Percentiles rank a stretch among this genome's conserved stretches.
phyloP scores from a whole-genome alignment of 2,797 vertebrate genomes.

The Sebastes kiyomatsui region DNA sequence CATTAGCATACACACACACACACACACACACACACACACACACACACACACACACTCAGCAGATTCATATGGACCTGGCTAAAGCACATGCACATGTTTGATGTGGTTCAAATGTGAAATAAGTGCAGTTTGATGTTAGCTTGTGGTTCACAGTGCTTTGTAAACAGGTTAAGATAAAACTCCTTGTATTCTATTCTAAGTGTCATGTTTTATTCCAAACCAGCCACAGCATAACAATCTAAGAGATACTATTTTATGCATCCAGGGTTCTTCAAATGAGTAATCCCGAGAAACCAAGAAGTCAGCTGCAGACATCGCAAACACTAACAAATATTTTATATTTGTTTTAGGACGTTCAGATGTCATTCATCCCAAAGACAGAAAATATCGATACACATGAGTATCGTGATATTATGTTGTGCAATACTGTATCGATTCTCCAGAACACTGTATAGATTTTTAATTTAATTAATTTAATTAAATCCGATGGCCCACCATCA shows the following conservation, averaged over 20 bases:
- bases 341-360: not conserved
- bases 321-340: not conserved
- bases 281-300: not conserved
- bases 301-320: not conserved
- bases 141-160: not conserved
- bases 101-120: constrained; percentile 14
- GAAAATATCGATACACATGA: no score
- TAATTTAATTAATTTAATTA: no score
- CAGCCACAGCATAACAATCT: not conserved
- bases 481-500: no score
- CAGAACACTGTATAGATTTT: no score
- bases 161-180: not conserved
- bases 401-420: no score
- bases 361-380: not conserved
- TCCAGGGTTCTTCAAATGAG: not conserved
- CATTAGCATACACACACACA: not conserved
- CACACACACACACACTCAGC: constrained; percentile 19
- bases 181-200: not conserved
- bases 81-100: not conserved
- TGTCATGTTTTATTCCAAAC: not conserved
- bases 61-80: constrained; percentile 34
- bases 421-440: no score
- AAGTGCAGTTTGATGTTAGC: constrained; percentile 18
- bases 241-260: not conserved
- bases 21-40: constrained; percentile 2